Base-by-base conservation (phyloP, 1,140 invertebrate genomes). In the Ostrea edulis region DNA sequence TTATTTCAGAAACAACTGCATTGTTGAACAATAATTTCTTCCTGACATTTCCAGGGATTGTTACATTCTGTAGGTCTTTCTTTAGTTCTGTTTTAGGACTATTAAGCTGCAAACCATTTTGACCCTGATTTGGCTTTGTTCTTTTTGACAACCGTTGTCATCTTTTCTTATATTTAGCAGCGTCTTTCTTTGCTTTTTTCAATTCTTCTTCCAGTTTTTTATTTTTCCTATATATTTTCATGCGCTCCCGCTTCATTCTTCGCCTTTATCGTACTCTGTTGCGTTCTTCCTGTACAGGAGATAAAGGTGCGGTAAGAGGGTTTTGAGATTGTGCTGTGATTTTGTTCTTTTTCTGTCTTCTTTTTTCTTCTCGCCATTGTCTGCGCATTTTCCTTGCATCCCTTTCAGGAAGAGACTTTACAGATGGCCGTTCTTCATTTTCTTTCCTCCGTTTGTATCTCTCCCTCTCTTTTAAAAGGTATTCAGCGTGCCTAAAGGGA, bases 401-500 rank as follows among this genome's bases (percentile, higher is more conserved):
- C n/a, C n/a, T n/a, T n/a, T n/a, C n/a, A n/a, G n/a, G n/a, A n/a
- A n/a, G n/a, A n/a, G n/a, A n/a, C 87, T 85, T n/a, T 8, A 7
- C 52, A n/a, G 52, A 81, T 8, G 29, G 22, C 14, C 29, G 35
- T 22, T 85, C 53, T n/a, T 71, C 84, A 0, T 71, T 71, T 8
- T 55, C 17, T 82, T 58, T 85, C 29, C 29, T 17, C 62, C 81
- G 25, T 81, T 58, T 82, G 22, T 85, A 85, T 25, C 65, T 17
- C 4, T 71, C n/a, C 81, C 58, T 85, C 58, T 88, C 84, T 54
- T 85, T 85, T 54, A 55, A 2, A 14, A 82, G 20, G n/a, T 88
- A 84, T 77, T 88, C 44, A 22, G 25, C 52, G 44, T 88, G 22
- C n/a, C 82, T 58, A 58, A 62, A n/a, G n/a, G n/a, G n/a, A n/a